These are phyloP conservation scores for Drosophila pseudotalamancana DNA, from an alignment of 2,888 invertebrate genomes.

Conservation along the genomic window DNA sequence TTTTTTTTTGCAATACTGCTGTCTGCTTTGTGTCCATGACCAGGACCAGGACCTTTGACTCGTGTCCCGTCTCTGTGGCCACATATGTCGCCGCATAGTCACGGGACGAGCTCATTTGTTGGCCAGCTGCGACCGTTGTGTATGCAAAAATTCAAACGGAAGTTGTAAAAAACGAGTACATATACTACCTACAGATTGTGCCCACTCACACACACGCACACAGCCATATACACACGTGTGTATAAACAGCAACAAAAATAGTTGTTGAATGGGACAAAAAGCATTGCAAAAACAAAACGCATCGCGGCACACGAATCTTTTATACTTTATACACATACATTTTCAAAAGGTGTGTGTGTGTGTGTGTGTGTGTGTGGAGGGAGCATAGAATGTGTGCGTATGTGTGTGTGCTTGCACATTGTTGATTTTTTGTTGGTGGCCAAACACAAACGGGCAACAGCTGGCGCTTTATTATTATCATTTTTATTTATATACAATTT, in stretches of 20 bases:
- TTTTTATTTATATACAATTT: slow-evolving; percentile 29
- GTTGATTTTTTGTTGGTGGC: slow-evolving; percentile 70
- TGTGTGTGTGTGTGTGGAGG: slow-evolving; percentile 12
- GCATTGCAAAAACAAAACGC: slow-evolving; percentile 45
- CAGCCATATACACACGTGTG: background rate
- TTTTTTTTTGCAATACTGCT: background rate
- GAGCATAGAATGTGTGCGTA: background rate
- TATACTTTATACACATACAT: slow-evolving; percentile 49
- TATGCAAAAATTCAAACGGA: slow-evolving; percentile 60
- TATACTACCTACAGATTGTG: slow-evolving; percentile 44
- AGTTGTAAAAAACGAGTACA: slow-evolving; percentile 65
- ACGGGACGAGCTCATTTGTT: slow-evolving; percentile 65
- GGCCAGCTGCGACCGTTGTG: slow-evolving; percentile 52
- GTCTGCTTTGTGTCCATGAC: background rate
- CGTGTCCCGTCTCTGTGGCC: slow-evolving; percentile 66
- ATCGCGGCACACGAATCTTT: slow-evolving; percentile 44
- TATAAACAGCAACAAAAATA: slow-evolving; percentile 25
- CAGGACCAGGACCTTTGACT: slow-evolving; percentile 6
- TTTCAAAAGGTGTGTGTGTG: slow-evolving; percentile 13
- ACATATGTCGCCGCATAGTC: slow-evolving; percentile 73
- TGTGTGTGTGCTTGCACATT: slow-evolving; percentile 54
- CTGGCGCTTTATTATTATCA: slow-evolving; percentile 59
- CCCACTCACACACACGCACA: slow-evolving; percentile 8
- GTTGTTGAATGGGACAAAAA: slow-evolving; percentile 38
- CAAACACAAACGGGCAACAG: slow-evolving; percentile 69